A percentile compares a stretch with the other conserved stretches of the same genome.
These are phyloP conservation scores for Euglossa dilemma DNA, from an alignment of 1,140 invertebrate genomes.

Conservation along the genomic window DNA sequence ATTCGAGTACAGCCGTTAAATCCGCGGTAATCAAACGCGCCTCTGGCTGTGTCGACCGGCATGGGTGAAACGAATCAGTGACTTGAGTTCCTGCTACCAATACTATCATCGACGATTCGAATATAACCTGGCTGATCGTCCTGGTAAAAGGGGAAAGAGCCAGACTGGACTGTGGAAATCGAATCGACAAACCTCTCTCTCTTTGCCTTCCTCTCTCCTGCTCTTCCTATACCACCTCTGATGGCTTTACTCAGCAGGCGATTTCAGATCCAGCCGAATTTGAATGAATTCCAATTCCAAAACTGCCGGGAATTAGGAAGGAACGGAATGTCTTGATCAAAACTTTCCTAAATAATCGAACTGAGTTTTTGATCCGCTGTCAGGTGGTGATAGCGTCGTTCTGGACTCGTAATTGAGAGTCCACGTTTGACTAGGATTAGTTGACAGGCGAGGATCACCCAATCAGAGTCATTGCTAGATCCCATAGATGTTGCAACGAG, in stretches of 20 bases:
- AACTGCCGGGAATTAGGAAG: not conserved
- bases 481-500: too few relatives aligned
- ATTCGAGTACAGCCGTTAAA: slow-evolving; percentile 62
- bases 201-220: not conserved
- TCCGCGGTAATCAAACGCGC: slow-evolving; percentile 70
- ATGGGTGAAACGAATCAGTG: slow-evolving; percentile 56
- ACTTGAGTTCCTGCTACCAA: slow-evolving; percentile 56
- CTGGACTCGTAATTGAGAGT: too few relatives aligned
- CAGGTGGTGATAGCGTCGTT: too few relatives aligned
- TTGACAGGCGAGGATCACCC: too few relatives aligned
- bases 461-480: too few relatives aligned
- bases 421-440: too few relatives aligned
- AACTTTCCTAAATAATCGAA: not conserved
- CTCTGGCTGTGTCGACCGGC: slow-evolving; percentile 28
- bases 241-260: not conserved
- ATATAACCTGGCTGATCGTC: slow-evolving; percentile 46
- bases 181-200: slow-evolving; percentile 22
- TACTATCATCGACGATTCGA: slow-evolving; percentile 35
- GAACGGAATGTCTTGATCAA: not conserved
- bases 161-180: slow-evolving; percentile 32
- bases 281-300: not conserved
- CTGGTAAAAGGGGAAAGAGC: slow-evolving; percentile 34
- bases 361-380: not conserved
- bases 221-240: not conserved
- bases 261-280: slow-evolving; percentile 14